Percentiles rank a stretch among this genome's conserved stretches.
Conservation (phyloP, 1,140 invertebrate species). For the Orchesella cincta region DNA sequence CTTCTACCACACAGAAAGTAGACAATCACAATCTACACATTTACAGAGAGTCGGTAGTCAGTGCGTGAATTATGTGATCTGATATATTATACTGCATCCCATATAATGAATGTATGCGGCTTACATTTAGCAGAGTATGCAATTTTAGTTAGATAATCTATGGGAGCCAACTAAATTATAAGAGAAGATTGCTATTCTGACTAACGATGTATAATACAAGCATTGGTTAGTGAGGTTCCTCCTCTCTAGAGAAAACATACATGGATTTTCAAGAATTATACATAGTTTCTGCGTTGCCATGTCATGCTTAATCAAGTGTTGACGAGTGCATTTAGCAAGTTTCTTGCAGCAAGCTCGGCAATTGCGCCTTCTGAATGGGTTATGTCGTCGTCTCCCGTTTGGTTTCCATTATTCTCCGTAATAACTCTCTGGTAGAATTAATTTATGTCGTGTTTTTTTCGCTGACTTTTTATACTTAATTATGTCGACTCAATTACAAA, state of each 20-base stretch:
- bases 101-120: background rate
- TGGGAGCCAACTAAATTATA: too few relatives aligned
- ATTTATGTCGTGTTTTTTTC: too few relatives aligned
- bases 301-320: conserved; percentile 26
- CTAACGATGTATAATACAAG: too few relatives aligned
- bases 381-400: background rate
- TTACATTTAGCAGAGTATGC: background rate
- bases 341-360: background rate
- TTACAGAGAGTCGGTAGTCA: background rate
- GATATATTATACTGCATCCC: conserved; percentile 43
- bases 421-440: too few relatives aligned
- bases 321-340: conserved; percentile 3
- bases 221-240: too few relatives aligned
- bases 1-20: background rate
- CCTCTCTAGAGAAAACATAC: too few relatives aligned
- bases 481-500: too few relatives aligned
- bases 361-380: too few relatives aligned
- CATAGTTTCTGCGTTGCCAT: background rate
- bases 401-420: background rate
- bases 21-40: background rate
- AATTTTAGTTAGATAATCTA: too few relatives aligned
- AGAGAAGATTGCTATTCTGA: too few relatives aligned
- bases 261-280: conserved; percentile 6
- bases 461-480: too few relatives aligned
- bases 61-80: conserved; percentile 49